These are phyloP conservation scores for Melanotaenia trifasciata DNA, from an alignment of 2,797 vertebrate genomes.

Conservation along the genomic window DNA sequence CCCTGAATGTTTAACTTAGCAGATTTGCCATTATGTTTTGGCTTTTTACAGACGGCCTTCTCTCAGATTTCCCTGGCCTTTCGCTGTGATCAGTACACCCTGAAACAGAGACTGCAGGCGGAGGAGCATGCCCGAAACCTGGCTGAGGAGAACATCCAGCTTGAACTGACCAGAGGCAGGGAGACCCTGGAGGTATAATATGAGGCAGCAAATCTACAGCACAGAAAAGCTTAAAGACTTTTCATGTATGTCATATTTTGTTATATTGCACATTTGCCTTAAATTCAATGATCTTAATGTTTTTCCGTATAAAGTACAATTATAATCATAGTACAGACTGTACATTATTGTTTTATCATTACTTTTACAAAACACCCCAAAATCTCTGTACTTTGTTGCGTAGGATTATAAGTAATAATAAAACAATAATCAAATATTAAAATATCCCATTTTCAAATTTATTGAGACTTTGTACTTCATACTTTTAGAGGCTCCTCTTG, in stretches of 20 bases:
- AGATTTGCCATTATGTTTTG: background rate
- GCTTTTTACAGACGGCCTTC: slow-evolving; percentile 72
- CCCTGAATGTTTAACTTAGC: background rate
- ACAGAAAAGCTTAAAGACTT: background rate
- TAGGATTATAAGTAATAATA: too few relatives aligned
- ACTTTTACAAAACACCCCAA: background rate
- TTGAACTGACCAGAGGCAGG: slow-evolving; percentile 84
- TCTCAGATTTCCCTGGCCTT: slow-evolving; percentile 80
- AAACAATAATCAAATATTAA: background rate
- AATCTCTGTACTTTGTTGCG: too few relatives aligned
- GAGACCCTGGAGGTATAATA: slow-evolving; percentile 84
- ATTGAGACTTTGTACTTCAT: background rate
- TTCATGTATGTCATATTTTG: background rate
- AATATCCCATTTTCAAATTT: background rate
- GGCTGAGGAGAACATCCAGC: slow-evolving; percentile 88
- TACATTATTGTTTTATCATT: background rate
- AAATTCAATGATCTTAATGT: background rate
- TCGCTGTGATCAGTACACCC: slow-evolving; percentile 83
- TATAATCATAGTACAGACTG: background rate
- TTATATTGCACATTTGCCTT: background rate
- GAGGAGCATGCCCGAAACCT: slow-evolving; percentile 86
- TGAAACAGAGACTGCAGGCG: slow-evolving; percentile 84
- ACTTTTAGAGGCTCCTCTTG: background rate
- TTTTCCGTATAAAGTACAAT: background rate
- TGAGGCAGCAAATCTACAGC: background rate